Percentiles rank a stretch among this genome's conserved stretches.
Conservation (phyloP, 1,140 invertebrate genomes). For the Musca vetustissima region DNA sequence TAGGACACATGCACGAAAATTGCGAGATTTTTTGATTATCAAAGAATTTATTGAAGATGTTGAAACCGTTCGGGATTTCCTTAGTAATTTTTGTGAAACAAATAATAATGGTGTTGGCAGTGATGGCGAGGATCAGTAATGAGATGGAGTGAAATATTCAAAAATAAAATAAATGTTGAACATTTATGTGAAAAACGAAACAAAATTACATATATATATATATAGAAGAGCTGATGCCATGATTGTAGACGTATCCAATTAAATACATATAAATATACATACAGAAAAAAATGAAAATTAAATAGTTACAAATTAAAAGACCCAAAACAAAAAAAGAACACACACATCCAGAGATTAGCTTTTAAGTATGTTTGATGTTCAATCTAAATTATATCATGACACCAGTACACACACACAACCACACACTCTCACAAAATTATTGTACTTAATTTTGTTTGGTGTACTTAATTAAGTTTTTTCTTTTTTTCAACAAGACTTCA, state of each 20-base stretch:
- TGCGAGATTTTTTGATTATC: conserved; percentile 3
- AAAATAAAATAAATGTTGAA: neutral
- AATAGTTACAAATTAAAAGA: neutral
- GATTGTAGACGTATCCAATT: neutral
- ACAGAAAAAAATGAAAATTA: neutral
- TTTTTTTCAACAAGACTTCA: no score
- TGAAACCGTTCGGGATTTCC: neutral
- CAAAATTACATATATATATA: neutral
- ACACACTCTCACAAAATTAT: neutral
- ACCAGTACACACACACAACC: neutral
- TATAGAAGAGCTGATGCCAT: neutral
- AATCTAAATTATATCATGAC: neutral
- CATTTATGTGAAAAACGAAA: neutral
- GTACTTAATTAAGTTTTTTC: no score
- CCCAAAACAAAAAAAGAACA: neutral
- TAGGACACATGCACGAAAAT: neutral
- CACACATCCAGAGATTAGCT: neutral
- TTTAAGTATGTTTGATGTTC: conserved; percentile 15
- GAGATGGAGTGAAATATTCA: neutral
- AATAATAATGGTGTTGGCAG: neutral
- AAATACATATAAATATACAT: neutral
- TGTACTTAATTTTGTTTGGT: conserved; percentile 1
- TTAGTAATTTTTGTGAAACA: neutral
- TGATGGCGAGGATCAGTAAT: neutral
- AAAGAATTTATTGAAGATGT: conserved; percentile 5